Conservation (phyloP, 2,888 invertebrate genomes). For the Encarsia formosa region DNA sequence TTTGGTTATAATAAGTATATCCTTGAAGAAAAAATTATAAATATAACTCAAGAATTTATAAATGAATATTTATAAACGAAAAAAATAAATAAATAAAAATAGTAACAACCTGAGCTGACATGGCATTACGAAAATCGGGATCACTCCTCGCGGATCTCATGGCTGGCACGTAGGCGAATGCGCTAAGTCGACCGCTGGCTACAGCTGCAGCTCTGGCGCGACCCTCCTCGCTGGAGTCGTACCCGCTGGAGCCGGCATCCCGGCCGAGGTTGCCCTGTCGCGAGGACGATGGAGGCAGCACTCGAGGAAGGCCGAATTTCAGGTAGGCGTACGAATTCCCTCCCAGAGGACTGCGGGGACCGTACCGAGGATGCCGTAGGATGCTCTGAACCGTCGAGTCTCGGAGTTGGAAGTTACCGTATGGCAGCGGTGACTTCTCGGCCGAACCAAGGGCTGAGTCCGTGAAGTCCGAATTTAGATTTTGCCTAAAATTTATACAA, state of each 20-base stretch:
- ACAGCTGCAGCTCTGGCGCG: slow-evolving; percentile 41
- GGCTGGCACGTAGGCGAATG: slow-evolving; percentile 29
- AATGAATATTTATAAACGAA: no score
- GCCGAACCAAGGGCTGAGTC: slow-evolving; percentile 90
- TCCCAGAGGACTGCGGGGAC: slow-evolving; percentile 81
- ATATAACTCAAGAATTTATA: no score
- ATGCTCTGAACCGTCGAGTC: slow-evolving; percentile 93
- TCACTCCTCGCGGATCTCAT: slow-evolving; percentile 77
- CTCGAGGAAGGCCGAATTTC: slow-evolving; percentile 88
- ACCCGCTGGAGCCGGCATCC: slow-evolving; percentile 81
- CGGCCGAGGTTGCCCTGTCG: slow-evolving; percentile 74
- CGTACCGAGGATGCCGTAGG: slow-evolving; percentile 82
- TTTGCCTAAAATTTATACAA: no score
- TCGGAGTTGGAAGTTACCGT: slow-evolving; percentile 89
- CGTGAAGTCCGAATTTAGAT: slow-evolving; percentile 91
- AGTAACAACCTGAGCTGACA: no score
- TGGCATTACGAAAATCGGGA: slow-evolving; percentile 64
- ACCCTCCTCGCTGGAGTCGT: slow-evolving; percentile 79
- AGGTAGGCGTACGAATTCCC: slow-evolving; percentile 92
- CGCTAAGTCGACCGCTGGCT: slow-evolving; percentile 3
- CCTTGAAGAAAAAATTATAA: no score
- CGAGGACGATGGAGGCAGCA: slow-evolving; percentile 82
- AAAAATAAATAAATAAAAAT: no score
- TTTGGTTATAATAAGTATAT: no score
- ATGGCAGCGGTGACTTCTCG: slow-evolving; percentile 88